Evolutionary conservation across 2,797 vertebrate genomes (phyloP).

Genomic region (Sebastes hubbsi): DNA sequence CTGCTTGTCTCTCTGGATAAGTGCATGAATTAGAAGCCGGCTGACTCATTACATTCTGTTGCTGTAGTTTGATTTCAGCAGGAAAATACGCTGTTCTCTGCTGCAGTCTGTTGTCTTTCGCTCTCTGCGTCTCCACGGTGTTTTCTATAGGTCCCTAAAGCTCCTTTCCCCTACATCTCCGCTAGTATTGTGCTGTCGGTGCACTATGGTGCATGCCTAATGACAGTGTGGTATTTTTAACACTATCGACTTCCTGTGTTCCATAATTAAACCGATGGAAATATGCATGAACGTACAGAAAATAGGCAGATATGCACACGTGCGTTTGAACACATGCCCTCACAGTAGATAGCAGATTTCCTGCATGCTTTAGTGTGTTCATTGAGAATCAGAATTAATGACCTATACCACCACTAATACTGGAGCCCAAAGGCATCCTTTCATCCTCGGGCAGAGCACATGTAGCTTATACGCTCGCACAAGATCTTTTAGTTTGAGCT

Average conservation of each 20-base stretch:
- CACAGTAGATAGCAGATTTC: not conserved
- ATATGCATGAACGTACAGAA: not conserved
- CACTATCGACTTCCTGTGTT: constrained; percentile 12
- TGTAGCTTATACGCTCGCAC: not conserved
- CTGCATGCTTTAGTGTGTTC: not conserved
- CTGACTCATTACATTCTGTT: constrained; percentile 26
- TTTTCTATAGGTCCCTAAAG: not conserved
- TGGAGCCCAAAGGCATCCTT: constrained; percentile 7
- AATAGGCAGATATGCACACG: not conserved
- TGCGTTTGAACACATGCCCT: not conserved
- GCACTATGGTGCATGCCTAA: constrained; percentile 4
- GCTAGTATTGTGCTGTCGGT: not conserved
- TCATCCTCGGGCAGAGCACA: constrained; percentile 30
- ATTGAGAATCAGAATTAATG: constrained; percentile 41
- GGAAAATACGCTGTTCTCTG: not conserved
- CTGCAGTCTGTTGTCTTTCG: not conserved
- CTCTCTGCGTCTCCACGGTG: not conserved
- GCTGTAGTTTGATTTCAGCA: not conserved
- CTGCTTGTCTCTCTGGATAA: constrained; percentile 8
- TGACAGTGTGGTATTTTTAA: constrained; percentile 24
- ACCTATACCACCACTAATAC: constrained; percentile 18
- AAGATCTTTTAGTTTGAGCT: not conserved
- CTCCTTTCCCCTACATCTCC: not conserved
- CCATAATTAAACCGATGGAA: constrained; percentile 24
- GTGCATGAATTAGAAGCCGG: constrained; percentile 23